A percentile compares a stretch with the other conserved stretches of the same genome.
phyloP scores from a whole-genome alignment of 2,888 invertebrate species.

The Portevinia maculata region DNA sequence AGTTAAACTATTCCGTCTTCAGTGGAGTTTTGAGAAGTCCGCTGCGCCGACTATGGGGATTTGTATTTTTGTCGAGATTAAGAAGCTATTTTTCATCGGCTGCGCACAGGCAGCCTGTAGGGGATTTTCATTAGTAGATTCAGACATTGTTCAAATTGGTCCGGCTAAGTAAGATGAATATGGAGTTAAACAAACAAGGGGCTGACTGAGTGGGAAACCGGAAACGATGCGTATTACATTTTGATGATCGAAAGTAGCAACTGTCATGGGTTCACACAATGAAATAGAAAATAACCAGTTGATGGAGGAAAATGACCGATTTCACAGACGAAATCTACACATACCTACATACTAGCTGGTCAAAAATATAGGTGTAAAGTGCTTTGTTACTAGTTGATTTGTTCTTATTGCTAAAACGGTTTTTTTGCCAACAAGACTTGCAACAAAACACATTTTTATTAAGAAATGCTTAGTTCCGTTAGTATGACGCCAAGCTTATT shows the following conservation, averaged over 20 bases:
- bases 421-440: no score
- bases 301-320: no score
- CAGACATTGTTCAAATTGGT: slow-evolving; percentile 57
- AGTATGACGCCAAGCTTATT: no score
- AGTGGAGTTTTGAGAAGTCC: slow-evolving; percentile 20
- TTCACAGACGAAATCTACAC: no score
- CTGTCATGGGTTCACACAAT: not conserved
- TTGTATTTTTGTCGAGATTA: slow-evolving; percentile 50
- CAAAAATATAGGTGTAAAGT: no score
- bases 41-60: slow-evolving; percentile 37
- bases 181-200: slow-evolving; percentile 12
- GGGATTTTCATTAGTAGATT: slow-evolving; percentile 57
- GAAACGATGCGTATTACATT: slow-evolving; percentile 10
- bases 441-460: no score
- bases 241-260: not conserved
- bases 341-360: no score
- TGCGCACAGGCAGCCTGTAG: slow-evolving; percentile 53
- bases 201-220: slow-evolving; percentile 16
- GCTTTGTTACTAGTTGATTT: no score
- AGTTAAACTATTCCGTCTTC: slow-evolving; percentile 6
- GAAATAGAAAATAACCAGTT: not conserved
- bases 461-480: no score
- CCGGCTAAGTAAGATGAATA: slow-evolving; percentile 52
- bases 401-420: no score
- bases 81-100: slow-evolving; percentile 53